phyloP scores from a whole-genome alignment of 2,113 vertebrate genomes.

The Trichechus manatus region DNA sequence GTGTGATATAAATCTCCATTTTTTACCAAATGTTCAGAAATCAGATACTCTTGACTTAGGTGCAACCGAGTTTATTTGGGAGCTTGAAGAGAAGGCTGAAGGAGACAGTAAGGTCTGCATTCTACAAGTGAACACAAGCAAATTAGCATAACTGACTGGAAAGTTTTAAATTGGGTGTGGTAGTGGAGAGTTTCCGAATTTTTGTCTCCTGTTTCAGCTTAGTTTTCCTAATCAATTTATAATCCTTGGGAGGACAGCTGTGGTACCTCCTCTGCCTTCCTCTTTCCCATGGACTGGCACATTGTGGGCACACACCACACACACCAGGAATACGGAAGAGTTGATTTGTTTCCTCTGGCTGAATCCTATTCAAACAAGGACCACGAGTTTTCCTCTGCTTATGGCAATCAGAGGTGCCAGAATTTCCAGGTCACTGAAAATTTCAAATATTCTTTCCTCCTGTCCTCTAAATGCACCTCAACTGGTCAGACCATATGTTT shows the following conservation, averaged over 20 bases:
- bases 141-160: neutral
- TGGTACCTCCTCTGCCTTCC: neutral
- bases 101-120: neutral
- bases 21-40: neutral
- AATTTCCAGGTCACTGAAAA: slow-evolving; percentile 43
- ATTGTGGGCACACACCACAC: neutral
- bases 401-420: neutral
- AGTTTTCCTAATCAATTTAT: neutral
- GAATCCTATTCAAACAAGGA: neutral
- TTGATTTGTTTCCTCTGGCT: slow-evolving; percentile 40
- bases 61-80: neutral
- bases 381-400: neutral
- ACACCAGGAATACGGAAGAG: neutral
- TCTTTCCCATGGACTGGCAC: neutral
- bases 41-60: neutral
- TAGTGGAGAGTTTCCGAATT: neutral
- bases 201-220: neutral
- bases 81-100: neutral
- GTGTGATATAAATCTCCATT: neutral
- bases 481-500: neutral
- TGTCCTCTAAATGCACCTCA: neutral
- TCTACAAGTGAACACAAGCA: neutral
- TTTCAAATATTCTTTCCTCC: slow-evolving; percentile 41
- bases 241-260: neutral
- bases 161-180: neutral